phyloP scores from a whole-genome alignment of 1,140 invertebrate species.

The Spodoptera frugiperda region DNA sequence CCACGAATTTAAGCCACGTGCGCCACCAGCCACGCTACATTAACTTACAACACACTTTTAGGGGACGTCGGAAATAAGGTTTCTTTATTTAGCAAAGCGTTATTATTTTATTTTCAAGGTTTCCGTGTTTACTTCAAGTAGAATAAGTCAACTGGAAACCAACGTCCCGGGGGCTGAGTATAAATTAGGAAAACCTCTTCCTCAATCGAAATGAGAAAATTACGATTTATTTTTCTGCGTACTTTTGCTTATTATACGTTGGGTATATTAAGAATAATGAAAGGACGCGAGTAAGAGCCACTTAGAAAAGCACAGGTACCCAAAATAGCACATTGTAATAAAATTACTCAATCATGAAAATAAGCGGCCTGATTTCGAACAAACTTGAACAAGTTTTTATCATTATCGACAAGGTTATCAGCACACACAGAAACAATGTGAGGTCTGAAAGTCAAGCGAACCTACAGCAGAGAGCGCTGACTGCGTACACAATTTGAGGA shows the following conservation, averaged over 20 bases:
- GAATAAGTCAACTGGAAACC: slow-evolving; percentile 23
- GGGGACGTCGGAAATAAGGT: slow-evolving; percentile 42
- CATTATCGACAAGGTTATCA: neutral
- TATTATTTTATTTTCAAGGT: slow-evolving; percentile 37
- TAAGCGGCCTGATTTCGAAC: too few species aligned
- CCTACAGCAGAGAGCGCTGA: slow-evolving; percentile 38
- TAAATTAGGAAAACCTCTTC: slow-evolving; percentile 27
- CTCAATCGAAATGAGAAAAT: slow-evolving; percentile 34
- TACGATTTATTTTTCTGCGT: slow-evolving; percentile 5
- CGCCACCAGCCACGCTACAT: slow-evolving; percentile 49
- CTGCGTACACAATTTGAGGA: slow-evolving; percentile 57
- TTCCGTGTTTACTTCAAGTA: slow-evolving; percentile 25
- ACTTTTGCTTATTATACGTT: too few species aligned
- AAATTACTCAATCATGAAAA: too few species aligned
- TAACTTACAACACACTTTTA: slow-evolving; percentile 51
- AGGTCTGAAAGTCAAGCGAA: slow-evolving; percentile 39
- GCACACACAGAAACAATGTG: slow-evolving; percentile 16
- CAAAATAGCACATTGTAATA: too few species aligned
- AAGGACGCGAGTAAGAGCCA: too few species aligned
- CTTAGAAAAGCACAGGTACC: too few species aligned
- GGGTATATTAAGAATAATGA: neutral
- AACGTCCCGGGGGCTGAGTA: slow-evolving; percentile 22
- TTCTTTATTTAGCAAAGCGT: slow-evolving; percentile 48
- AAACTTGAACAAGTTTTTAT: too few species aligned
- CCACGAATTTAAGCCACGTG: slow-evolving; percentile 56